Evolutionary conservation across 2,113 vertebrate genomes (phyloP).

Genomic region (Aptenodytes forsteri): DNA sequence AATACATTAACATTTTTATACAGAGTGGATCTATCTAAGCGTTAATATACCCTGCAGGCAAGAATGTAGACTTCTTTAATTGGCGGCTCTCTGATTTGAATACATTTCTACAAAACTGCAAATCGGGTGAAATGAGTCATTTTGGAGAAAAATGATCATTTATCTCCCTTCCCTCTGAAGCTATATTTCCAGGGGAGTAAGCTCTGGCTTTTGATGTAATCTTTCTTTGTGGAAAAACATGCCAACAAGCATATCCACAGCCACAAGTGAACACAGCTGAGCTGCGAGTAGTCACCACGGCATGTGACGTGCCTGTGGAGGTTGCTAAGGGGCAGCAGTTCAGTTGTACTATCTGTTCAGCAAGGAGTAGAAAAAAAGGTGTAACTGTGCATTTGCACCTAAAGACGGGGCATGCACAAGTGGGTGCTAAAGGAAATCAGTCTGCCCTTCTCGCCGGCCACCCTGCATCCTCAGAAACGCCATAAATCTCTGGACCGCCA

Average conservation of each 20-base stretch:
- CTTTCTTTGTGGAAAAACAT: not conserved
- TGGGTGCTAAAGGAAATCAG: not conserved
- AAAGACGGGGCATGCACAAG: not conserved
- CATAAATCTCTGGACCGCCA: fast-evolving
- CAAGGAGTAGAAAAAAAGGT: not conserved
- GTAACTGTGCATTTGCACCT: not conserved
- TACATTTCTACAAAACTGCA: not conserved
- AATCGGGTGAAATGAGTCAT: not conserved
- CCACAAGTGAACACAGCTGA: not conserved
- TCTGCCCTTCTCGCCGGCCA: not conserved
- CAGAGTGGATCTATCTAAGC: not conserved
- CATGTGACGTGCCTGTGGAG: fast-evolving
- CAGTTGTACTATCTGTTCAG: not conserved
- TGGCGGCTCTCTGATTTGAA: not conserved
- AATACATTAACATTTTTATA: not conserved
- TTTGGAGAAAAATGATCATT: not conserved
- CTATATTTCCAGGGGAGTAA: not conserved
- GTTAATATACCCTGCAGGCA: not conserved
- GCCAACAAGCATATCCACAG: not conserved
- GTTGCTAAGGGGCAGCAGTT: not conserved
- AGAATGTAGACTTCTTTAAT: not conserved
- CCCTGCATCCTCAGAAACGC: not conserved
- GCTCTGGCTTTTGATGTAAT: not conserved
- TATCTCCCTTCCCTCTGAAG: not conserved
- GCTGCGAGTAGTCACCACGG: fast-evolving